These are phyloP conservation scores for Cotesia congregata DNA, from an alignment of 2,888 invertebrate species.

Conservation along the genomic window DNA sequence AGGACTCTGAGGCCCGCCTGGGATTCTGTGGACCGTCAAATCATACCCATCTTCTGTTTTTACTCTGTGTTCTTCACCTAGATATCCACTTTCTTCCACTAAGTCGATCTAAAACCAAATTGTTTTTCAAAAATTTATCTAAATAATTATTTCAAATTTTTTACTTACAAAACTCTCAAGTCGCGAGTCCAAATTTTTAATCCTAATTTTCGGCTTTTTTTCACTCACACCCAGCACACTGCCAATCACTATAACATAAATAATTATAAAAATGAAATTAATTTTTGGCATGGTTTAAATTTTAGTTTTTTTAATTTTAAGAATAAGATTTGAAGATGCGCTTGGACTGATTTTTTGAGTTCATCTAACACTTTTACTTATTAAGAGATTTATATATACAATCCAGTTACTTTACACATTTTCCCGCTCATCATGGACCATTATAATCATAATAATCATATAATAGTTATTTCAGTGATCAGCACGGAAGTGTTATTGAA, in stretches of 20 bases:
- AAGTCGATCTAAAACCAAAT: conserved; percentile 49
- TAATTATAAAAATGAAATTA: neutral
- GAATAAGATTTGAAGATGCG: neutral
- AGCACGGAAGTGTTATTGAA: neutral
- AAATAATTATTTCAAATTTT: neutral
- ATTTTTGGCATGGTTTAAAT: no score
- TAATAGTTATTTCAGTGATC: neutral
- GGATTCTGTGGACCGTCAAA: conserved; percentile 54
- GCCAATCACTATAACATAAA: neutral
- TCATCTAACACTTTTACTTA: neutral
- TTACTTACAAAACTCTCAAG: neutral
- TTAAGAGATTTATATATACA: neutral
- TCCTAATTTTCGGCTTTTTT: neutral
- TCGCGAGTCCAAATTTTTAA: neutral
- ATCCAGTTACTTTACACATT: neutral
- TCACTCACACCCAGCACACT: neutral
- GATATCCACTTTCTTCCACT: conserved; percentile 50
- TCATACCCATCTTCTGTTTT: conserved; percentile 56
- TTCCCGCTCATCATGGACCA: neutral
- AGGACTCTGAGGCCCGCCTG: conserved; percentile 50
- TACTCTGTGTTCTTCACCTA: conserved; percentile 54
- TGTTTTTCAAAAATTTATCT: neutral
- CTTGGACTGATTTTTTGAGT: neutral
- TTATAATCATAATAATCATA: neutral
- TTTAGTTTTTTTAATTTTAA: neutral